Base-by-base conservation (phyloP, 1,140 invertebrate species). In the Drosophila watanabei region DNA sequence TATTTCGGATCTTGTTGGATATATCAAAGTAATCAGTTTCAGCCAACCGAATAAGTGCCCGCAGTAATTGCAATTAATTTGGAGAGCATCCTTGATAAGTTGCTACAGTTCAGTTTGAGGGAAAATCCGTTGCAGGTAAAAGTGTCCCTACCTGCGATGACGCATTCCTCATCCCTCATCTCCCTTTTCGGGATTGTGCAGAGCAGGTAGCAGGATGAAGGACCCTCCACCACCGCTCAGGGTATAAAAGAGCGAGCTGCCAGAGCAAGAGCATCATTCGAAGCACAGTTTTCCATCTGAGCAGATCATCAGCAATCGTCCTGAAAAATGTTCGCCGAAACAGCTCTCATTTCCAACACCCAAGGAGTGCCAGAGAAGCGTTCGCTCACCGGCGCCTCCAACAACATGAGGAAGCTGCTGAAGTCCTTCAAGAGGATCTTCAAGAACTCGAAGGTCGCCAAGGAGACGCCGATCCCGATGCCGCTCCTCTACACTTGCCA, bases 331-430 rank as follows among this genome's bases (percentile, higher is more conserved):
- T 70, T 76, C 73, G 51, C 54, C 57, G 71, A 68, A 68, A 65
- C 72, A 58, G 57, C 71, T 75, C 43, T 37, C 10, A 33, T 43
- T 43, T 35, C 49, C 56, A 70, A 75, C 45, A 35, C 32, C 39
- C 37, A 52, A 49, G 65, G 13, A 41, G 51, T 59, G 35, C 8
- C 56, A 0, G 60, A 78, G 52, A 91, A 91, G 48, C 49, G 58
- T 43, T 84, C 73, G 18, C 52, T 68, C 16, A 79, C 84, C n/a
- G 83, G 79, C 28, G 73, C 82, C 33, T 71, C 70, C 20, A 72
- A 56, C 30, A 91, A 88, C 66, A 66, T 91, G 43, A 87, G 70
- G 52, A 91, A 84, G 57, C 71, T 91, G 16, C 54, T 91, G 24
- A 91, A 75, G 56, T 54, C 68, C 28, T 57, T 88, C 49, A 84